Evolutionary conservation across 2,888 invertebrate species (phyloP).

Genomic region (Polyommatus iphigenia): DNA sequence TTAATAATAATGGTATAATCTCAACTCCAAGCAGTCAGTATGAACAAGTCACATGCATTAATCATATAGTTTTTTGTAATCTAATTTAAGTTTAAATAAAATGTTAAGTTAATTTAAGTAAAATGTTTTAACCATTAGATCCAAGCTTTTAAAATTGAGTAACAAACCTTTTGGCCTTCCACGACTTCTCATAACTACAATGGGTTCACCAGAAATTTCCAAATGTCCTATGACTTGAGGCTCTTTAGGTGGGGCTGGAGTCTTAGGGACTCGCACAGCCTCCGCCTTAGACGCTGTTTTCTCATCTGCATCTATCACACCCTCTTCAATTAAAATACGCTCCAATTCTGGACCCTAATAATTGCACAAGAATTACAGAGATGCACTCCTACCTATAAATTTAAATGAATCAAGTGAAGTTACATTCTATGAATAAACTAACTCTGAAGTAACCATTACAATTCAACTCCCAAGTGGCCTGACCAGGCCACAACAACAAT

Average conservation of each 20-base stretch:
- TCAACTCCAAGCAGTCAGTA: not conserved
- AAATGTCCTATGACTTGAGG: conserved; percentile 84
- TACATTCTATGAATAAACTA: no score
- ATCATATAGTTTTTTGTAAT: not conserved
- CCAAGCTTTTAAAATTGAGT: not conserved
- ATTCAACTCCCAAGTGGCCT: no score
- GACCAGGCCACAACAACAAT: no score
- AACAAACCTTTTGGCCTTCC: conserved; percentile 74
- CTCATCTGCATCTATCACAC: conserved; percentile 83
- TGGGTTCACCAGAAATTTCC: conserved; percentile 82
- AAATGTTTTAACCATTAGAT: no score
- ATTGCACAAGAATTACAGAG: not conserved
- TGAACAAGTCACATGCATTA: not conserved
- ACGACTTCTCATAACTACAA: conserved; percentile 80
- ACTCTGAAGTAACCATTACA: no score
- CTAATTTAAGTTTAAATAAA: not conserved
- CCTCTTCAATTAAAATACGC: conserved; percentile 85
- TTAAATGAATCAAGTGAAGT: no score
- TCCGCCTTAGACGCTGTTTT: conserved; percentile 49
- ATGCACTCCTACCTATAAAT: not conserved
- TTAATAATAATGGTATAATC: conserved; percentile 15
- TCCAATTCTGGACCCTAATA: conserved; percentile 86
- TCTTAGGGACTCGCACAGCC: conserved; percentile 36
- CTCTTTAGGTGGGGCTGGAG: conserved; percentile 50
- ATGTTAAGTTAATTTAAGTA: no score